A percentile compares a stretch with the other conserved stretches of the same genome.
phyloP scores from a whole-genome alignment of 1,140 invertebrate species.

The Amyelois transitella region DNA sequence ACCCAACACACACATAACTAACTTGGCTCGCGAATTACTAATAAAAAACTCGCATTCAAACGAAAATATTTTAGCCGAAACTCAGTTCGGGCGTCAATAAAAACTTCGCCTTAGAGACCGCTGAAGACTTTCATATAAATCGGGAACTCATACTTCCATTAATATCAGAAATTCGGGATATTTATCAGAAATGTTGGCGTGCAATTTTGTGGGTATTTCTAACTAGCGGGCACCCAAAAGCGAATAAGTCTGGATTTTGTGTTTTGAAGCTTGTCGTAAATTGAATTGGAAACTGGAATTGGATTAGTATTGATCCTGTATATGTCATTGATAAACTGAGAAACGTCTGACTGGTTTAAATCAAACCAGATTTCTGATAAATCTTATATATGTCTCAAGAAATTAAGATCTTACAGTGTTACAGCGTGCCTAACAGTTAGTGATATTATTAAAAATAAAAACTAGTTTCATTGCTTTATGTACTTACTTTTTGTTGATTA shows the following conservation, averaged over 20 bases:
- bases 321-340: no score
- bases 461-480: no score
- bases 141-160: constrained; percentile 23
- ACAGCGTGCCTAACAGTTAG: no score
- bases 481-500: no score
- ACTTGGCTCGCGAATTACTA: neutral
- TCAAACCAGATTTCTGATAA: no score
- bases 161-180: constrained; percentile 16
- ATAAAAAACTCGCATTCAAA: neutral
- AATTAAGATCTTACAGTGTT: no score
- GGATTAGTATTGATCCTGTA: neutral
- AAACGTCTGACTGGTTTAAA: no score
- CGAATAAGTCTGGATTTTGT: neutral
- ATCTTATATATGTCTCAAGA: no score
- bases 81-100: constrained; percentile 3
- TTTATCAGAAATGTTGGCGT: constrained; percentile 22
- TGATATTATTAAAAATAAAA: no score
- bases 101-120: constrained; percentile 3
- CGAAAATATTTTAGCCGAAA: constrained; percentile 2
- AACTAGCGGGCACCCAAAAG: neutral
- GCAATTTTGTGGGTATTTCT: neutral
- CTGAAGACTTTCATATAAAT: constrained; percentile 9
- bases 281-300: neutral
- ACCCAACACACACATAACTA: neutral
- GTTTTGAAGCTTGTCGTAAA: neutral